phyloP scores from a whole-genome alignment of 2,797 vertebrate genomes.

The Hemitrygon akajei region DNA sequence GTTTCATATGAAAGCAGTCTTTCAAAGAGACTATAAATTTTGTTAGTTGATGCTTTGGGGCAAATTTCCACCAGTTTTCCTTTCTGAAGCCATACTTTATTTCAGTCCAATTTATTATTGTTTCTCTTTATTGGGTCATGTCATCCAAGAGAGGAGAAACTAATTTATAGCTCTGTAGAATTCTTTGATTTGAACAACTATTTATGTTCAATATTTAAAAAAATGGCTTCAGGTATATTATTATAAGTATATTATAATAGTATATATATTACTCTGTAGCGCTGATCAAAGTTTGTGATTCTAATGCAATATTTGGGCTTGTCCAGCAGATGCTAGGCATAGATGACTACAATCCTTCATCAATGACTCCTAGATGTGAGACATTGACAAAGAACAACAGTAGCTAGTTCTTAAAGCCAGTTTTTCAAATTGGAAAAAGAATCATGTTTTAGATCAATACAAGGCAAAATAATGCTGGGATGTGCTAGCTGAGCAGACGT shows the following conservation, averaged over 20 bases:
- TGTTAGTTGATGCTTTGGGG: conserved; percentile 23
- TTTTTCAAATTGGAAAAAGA: neutral
- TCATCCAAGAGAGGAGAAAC: neutral
- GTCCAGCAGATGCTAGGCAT: neutral
- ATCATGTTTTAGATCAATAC: neutral
- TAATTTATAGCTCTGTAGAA: conserved; percentile 5
- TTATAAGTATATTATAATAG: neutral
- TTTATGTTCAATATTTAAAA: neutral
- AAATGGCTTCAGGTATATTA: neutral
- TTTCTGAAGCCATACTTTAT: conserved; percentile 19
- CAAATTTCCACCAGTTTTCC: conserved; percentile 31
- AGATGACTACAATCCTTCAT: neutral
- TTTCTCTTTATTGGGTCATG: neutral
- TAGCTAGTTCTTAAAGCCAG: neutral
- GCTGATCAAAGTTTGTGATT: neutral
- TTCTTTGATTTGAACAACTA: neutral
- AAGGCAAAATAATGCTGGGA: neutral
- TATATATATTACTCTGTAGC: neutral
- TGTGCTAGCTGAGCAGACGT: neutral
- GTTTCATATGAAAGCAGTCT: conserved; percentile 30
- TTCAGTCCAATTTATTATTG: conserved; percentile 15
- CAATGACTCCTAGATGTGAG: neutral
- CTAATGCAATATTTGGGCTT: neutral
- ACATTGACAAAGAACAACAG: neutral
- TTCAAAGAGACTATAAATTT: conserved; percentile 22